These are phyloP conservation scores for Zonitis immaculata DNA, from an alignment of 2,888 invertebrate genomes.

Conservation along the genomic window DNA sequence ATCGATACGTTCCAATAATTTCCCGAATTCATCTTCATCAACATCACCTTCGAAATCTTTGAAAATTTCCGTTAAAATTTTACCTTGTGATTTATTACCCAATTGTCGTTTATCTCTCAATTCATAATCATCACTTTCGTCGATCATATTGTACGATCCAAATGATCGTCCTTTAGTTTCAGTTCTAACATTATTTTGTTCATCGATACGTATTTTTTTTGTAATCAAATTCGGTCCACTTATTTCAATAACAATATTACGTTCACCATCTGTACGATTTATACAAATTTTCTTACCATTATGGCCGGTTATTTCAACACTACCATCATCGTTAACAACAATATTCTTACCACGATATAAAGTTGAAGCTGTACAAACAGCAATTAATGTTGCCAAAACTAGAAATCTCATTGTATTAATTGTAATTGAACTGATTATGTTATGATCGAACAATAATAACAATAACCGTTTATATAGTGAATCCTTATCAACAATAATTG, in stretches of 20 bases:
- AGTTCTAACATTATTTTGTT: conserved; percentile 13
- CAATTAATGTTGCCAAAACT: conserved; percentile 19
- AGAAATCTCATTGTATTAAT: conserved; percentile 22
- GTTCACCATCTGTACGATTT: conserved; percentile 20
- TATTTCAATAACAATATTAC: conserved; percentile 24
- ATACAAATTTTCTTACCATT: conserved; percentile 25
- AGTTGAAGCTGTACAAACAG: conserved; percentile 14
- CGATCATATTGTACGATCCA: conserved; percentile 4
- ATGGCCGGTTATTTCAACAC: conserved; percentile 22
- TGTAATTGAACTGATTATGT: too few relatives aligned
- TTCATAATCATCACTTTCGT: conserved; percentile 10
- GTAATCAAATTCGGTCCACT: conserved; percentile 22
- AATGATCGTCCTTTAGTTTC: conserved; percentile 1
- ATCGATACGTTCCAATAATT: conserved; percentile 23
- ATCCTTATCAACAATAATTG: neutral
- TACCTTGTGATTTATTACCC: conserved; percentile 13
- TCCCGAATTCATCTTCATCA: conserved; percentile 21
- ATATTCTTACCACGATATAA: conserved; percentile 19
- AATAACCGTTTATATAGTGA: neutral
- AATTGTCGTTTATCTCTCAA: conserved; percentile 5
- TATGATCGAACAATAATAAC: neutral
- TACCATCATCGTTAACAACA: conserved; percentile 27
- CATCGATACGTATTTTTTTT: conserved; percentile 26
- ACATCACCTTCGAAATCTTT: conserved; percentile 25
- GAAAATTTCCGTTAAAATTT: conserved; percentile 23